Percentiles rank a stretch among this genome's conserved stretches.
Conservation (phyloP, 2,888 invertebrate genomes). For the Andrena marginata region DNA sequence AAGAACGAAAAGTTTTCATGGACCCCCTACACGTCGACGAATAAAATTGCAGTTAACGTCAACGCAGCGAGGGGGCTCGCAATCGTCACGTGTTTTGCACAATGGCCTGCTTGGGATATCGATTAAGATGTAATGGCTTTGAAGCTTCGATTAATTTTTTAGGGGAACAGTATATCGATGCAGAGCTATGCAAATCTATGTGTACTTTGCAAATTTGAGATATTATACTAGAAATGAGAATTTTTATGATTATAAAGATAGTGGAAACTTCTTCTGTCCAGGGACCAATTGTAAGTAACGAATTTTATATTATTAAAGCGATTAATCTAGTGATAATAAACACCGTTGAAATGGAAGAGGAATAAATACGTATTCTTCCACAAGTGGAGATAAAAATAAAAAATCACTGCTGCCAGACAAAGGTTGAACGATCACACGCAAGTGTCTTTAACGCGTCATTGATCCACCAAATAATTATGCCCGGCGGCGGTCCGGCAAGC, state of each 20-base stretch:
- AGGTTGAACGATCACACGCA: background rate
- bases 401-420: background rate
- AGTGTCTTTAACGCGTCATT: slow-evolving; percentile 26
- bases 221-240: too few relatives aligned
- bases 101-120: background rate
- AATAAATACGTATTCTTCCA: background rate
- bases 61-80: background rate
- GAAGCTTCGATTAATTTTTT: background rate
- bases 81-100: slow-evolving; percentile 9
- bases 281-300: too few relatives aligned
- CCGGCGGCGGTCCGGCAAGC: slow-evolving; percentile 76
- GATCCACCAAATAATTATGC: slow-evolving; percentile 74
- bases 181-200: background rate
- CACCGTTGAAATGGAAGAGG: too few relatives aligned
- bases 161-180: background rate
- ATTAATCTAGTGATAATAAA: too few relatives aligned
- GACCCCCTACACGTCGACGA: background rate
- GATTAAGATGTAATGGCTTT: background rate
- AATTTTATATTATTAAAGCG: too few relatives aligned
- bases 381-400: background rate
- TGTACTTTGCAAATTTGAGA: background rate
- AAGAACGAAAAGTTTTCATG: slow-evolving; percentile 15
- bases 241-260: too few relatives aligned
- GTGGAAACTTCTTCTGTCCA: too few relatives aligned
- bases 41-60: slow-evolving; percentile 44